phyloP scores from a whole-genome alignment of 2,113 vertebrate genomes.

The Tylochromis polylepis region DNA sequence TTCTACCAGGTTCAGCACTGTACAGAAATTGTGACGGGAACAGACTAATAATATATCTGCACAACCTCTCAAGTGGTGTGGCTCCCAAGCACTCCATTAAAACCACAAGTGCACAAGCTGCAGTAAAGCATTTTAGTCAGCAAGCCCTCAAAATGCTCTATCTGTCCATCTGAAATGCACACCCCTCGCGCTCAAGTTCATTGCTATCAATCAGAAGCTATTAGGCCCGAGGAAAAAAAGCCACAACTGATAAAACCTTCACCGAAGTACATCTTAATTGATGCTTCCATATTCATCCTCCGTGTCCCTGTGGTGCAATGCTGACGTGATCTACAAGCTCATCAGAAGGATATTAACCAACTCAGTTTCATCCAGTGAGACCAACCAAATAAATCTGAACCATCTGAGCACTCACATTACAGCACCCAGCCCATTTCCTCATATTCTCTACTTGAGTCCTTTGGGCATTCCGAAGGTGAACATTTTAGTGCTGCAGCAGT shows the following conservation, averaged over 20 bases:
- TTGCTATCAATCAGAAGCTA: constrained; percentile 59
- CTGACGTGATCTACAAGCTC: constrained; percentile 50
- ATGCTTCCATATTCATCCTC: constrained; percentile 39
- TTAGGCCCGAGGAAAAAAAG: constrained; percentile 33
- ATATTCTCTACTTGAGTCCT: not conserved
- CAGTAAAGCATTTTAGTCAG: constrained; percentile 52
- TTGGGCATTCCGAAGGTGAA: not conserved
- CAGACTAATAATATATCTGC: constrained; percentile 66
- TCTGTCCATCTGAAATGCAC: constrained; percentile 53
- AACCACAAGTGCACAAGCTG: constrained; percentile 52
- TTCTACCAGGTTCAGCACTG: not conserved
- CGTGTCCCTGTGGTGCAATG: constrained; percentile 21
- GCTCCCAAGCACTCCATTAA: constrained; percentile 54
- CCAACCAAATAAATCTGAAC: constrained; percentile 17
- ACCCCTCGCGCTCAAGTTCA: constrained; percentile 41
- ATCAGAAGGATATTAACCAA: constrained; percentile 62
- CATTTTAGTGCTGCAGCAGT: not conserved
- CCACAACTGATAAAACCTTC: constrained; percentile 47
- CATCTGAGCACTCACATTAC: constrained; percentile 17
- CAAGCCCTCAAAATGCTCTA: constrained; percentile 42
- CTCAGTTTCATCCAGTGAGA: constrained; percentile 35
- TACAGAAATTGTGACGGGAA: constrained; percentile 15
- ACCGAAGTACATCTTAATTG: constrained; percentile 59
- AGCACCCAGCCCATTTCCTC: constrained; percentile 5
- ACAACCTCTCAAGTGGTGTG: constrained; percentile 50